These are phyloP conservation scores for Camelus dromedarius DNA, from an alignment of 2,113 vertebrate species.

Conservation along the genomic window DNA sequence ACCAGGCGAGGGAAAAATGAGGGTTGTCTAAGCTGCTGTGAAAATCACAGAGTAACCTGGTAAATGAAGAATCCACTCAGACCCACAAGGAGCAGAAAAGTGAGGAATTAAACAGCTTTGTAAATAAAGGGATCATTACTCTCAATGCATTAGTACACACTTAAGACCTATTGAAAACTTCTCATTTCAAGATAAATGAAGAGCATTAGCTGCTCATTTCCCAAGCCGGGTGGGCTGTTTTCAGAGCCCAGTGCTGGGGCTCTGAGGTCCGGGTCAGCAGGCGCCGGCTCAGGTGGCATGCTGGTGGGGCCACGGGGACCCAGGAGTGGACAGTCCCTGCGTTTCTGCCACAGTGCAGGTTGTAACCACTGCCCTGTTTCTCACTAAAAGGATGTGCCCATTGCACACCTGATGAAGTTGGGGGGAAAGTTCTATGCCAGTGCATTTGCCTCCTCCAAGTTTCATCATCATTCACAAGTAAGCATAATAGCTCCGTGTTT, in stretches of 20 bases:
- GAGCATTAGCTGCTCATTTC: conserved; percentile 44
- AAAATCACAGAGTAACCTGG: conserved; percentile 27
- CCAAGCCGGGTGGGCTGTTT: not conserved
- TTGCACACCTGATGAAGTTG: conserved; percentile 41
- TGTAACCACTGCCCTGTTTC: not conserved
- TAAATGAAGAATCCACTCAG: conserved; percentile 58
- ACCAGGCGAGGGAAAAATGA: not conserved
- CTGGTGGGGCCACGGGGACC: rapidly evolving
- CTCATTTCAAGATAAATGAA: conserved; percentile 65
- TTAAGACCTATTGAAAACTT: conserved; percentile 71
- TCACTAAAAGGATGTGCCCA: not conserved
- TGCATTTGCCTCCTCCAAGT: conserved; percentile 55
- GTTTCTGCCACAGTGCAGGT: not conserved
- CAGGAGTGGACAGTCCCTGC: rapidly evolving
- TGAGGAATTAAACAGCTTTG: conserved; percentile 76
- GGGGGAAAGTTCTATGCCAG: conserved; percentile 39
- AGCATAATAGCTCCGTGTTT: conserved; percentile 71
- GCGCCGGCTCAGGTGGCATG: not conserved
- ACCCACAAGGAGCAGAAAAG: conserved; percentile 55
- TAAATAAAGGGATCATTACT: conserved; percentile 77
- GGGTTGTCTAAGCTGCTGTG: conserved; percentile 42
- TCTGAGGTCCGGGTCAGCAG: not conserved
- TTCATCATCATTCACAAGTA: conserved; percentile 80
- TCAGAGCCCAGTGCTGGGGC: not conserved
- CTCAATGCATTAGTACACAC: conserved; percentile 57